Conservation (phyloP, 2,888 invertebrate genomes). For the Dastarcus helophoroides region DNA sequence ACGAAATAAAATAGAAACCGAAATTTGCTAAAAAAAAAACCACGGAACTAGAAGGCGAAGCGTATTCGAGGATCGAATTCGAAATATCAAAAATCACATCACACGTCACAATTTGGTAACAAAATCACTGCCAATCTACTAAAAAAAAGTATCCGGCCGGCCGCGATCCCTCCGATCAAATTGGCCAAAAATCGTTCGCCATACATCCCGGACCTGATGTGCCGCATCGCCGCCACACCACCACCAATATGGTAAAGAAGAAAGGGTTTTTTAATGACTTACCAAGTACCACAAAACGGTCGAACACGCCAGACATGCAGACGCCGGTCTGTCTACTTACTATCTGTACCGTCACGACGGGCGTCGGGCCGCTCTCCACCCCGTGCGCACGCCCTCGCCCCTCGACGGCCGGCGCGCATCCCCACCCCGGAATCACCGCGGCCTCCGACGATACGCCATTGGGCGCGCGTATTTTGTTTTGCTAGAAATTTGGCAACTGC, state of each 20-base stretch:
- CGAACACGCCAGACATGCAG: conserved; percentile 34
- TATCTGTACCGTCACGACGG: conserved; percentile 45
- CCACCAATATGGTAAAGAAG: conserved; percentile 4
- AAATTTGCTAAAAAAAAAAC: no score
- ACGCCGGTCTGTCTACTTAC: conserved; percentile 41
- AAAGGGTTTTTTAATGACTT: conserved; percentile 25
- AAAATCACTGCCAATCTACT: no score
- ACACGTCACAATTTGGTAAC: no score
- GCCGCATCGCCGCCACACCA: no score
- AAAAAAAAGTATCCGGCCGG: no score
- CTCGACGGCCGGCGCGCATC: conserved; percentile 28
- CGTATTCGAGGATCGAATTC: no score
- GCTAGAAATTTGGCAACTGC: conserved; percentile 26
- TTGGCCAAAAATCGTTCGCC: no score
- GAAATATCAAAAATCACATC: no score
- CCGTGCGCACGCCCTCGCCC: conserved; percentile 41
- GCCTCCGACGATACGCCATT: conserved; percentile 24
- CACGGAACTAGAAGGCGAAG: no score
- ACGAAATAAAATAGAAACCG: no score
- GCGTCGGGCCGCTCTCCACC: conserved; percentile 52
- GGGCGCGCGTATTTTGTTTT: conserved; percentile 28
- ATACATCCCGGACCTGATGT: no score
- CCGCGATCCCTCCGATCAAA: no score
- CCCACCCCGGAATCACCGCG: conserved; percentile 31
- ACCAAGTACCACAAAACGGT: conserved; percentile 22